A percentile compares a stretch with the other conserved stretches of the same genome.
Evolutionary conservation across 2,113 vertebrate species (phyloP).

Genomic region (Silurus glanis): DNA sequence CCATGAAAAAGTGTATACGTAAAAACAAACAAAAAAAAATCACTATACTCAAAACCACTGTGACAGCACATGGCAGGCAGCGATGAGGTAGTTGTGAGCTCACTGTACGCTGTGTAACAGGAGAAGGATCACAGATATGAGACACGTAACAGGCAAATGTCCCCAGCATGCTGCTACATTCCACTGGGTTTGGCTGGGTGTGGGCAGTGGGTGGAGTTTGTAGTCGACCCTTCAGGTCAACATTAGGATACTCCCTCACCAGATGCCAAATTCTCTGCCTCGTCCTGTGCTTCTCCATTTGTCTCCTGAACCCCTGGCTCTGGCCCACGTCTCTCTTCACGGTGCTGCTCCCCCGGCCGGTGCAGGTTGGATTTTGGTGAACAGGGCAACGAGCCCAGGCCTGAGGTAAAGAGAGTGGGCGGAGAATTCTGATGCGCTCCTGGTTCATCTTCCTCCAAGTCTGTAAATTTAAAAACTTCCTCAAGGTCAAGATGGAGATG

Average conservation of each 20-base stretch:
- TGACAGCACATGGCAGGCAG: conserved; percentile 51
- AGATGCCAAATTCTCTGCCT: conserved; percentile 83
- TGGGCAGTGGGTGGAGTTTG: conserved; percentile 49
- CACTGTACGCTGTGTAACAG: conserved; percentile 25
- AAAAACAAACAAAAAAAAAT: conserved; percentile 41
- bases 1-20: background rate
- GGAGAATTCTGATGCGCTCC: conserved; percentile 77
- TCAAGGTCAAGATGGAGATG: conserved; percentile 85
- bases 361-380: conserved; percentile 54
- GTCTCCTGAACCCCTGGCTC: background rate
- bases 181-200: conserved; percentile 19
- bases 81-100: conserved; percentile 59
- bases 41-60: conserved; percentile 60
- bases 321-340: conserved; percentile 13
- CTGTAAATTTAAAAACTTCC: conserved; percentile 90
- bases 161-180: conserved; percentile 39
- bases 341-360: conserved; percentile 59
- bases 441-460: conserved; percentile 94
- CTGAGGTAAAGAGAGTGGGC: conserved; percentile 73
- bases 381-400: conserved; percentile 61
- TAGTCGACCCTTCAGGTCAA: conserved; percentile 59
- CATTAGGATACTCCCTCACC: conserved; percentile 89
- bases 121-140: conserved; percentile 57
- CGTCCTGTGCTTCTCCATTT: conserved; percentile 38
- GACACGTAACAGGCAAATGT: conserved; percentile 34